Evolutionary conservation across 2,113 vertebrate genomes (phyloP).

Genomic region (Malaclemys terrapin): DNA sequence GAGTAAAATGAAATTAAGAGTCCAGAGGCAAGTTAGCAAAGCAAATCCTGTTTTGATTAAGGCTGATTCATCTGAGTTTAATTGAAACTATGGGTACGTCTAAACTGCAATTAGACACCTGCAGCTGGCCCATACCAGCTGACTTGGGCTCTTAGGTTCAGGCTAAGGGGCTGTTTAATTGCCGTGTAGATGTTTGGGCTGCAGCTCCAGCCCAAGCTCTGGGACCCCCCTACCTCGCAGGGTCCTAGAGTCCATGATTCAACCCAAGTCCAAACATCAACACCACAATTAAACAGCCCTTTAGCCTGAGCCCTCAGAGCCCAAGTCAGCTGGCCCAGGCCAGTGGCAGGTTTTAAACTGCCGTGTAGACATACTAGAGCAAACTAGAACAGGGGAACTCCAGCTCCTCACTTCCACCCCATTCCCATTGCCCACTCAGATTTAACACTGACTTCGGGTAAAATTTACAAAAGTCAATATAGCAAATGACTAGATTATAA

Average conservation of each 20-base stretch:
- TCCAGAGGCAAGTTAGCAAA: background rate
- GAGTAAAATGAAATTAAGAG: background rate
- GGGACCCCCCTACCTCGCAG: background rate
- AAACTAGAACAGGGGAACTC: background rate
- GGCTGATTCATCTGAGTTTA: background rate
- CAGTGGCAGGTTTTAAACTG: background rate
- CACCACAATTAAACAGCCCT: too few relatives aligned
- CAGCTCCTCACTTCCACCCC: background rate
- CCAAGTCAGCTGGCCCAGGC: too few relatives aligned
- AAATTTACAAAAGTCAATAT: background rate
- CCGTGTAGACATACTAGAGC: background rate
- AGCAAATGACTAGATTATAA: background rate
- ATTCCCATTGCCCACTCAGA: too few relatives aligned
- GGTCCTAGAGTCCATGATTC: background rate
- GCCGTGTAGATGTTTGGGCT: background rate
- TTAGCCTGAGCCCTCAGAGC: background rate
- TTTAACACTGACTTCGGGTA: background rate
- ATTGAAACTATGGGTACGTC: background rate
- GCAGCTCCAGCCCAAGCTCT: background rate
- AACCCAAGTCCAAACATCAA: background rate
- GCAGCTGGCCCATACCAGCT: background rate
- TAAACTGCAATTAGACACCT: background rate
- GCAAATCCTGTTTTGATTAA: background rate
- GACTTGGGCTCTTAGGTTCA: background rate
- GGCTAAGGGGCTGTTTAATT: background rate